Base-by-base conservation (phyloP, 2,888 invertebrate species). In the Perizoma flavofasciatum region DNA sequence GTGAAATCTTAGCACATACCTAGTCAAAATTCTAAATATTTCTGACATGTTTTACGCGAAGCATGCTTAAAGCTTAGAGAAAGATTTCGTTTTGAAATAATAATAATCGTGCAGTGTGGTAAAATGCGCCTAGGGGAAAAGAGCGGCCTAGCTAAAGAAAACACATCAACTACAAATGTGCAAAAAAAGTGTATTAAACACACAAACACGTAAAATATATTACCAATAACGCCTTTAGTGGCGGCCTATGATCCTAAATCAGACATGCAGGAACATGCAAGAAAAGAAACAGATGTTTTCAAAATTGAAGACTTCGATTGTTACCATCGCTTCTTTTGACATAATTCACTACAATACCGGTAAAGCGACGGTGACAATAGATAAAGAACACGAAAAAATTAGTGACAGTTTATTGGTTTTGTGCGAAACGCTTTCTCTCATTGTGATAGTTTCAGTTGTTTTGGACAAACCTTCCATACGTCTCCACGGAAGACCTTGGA, bases 401-500 rank as follows among this genome's bases (percentile, higher is more conserved):
- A 78, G 81, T 87, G 85, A 78, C 63, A 77, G 60, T 77, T 80
- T 73, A 79, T 76, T 75, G 65, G 77, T 79, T 81, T 78, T 79
- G 88, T 88, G 88, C 85, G 80, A 71, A 87, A 87, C 83, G 82
- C 85, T 86, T 77, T 85, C 80, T 81, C 77, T 84, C 80, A 78
- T 82, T 82, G 84, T 87, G 85, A 82, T 80, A 87, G 82, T 84
- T 86, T 88, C 85, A 76, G 64, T 68, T 66, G 55, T 82, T 82
- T 78, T 79, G 77, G 81, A 94, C 94, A 93, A 94, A 94, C 94
- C 94, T 94, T 94, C 93, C 93, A 93, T 83, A 91, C 90, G 86
- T 93, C 89, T 93, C 94, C 94, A 77, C 93, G 94, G 90, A 92
- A 94, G 94, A 94, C 94, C 94, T 94, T 90, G 82, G 86, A 86